These are phyloP conservation scores for Pelmatolapia mariae DNA, from an alignment of 2,113 vertebrate genomes.

Conservation along the genomic window DNA sequence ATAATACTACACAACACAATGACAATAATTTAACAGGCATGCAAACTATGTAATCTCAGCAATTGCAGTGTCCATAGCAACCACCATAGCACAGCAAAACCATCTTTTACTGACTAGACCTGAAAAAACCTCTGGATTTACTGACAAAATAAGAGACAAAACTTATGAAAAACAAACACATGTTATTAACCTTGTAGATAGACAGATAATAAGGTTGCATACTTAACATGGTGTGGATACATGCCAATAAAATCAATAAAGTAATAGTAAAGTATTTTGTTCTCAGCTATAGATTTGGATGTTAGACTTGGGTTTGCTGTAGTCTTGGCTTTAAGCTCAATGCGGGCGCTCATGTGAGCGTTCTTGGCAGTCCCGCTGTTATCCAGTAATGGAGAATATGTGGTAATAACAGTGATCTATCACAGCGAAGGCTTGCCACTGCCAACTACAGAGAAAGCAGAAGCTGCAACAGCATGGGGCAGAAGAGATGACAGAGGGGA, in stretches of 20 bases:
- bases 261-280: neutral
- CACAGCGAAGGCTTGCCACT: slow-evolving; percentile 22
- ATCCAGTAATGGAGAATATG: slow-evolving; percentile 58
- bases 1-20: neutral
- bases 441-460: slow-evolving; percentile 45
- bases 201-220: neutral
- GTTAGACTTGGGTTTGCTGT: neutral
- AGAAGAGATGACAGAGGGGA: slow-evolving; percentile 18
- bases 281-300: neutral
- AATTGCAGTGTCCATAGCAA: neutral
- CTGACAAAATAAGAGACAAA: neutral
- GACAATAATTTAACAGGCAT: neutral
- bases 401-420: slow-evolving; percentile 65
- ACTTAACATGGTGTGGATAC: neutral
- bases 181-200: neutral
- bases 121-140: neutral
- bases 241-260: neutral
- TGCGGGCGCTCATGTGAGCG: neutral
- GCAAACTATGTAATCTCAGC: neutral
- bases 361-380: slow-evolving; percentile 15
- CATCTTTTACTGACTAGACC: neutral
- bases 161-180: neutral
- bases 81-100: neutral
- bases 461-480: slow-evolving; percentile 44
- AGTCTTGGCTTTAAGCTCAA: neutral